phyloP scores from a whole-genome alignment of 2,113 vertebrate genomes.

The Petromus typicus region DNA sequence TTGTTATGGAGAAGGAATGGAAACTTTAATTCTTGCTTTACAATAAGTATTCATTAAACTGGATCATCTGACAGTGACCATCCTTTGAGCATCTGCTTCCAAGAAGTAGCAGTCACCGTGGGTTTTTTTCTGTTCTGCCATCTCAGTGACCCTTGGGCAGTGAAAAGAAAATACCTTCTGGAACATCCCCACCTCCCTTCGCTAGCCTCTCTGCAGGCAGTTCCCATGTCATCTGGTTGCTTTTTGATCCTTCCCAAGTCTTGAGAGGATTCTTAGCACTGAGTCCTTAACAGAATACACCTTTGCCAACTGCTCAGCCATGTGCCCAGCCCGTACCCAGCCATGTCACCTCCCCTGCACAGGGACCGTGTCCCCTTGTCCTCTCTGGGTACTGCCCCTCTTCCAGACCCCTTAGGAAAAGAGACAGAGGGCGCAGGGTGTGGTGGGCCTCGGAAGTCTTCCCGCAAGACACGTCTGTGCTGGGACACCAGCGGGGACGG shows the following conservation, averaged over 20 bases:
- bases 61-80: slow-evolving; percentile 15
- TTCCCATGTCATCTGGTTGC: background rate
- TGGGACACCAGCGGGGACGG: background rate
- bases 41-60: slow-evolving; percentile 56
- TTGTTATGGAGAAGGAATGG: background rate
- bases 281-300: background rate
- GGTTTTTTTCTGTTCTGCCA: background rate
- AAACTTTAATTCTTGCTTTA: slow-evolving; percentile 41
- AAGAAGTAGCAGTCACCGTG: background rate
- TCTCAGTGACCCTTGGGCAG: background rate
- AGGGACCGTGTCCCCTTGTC: background rate
- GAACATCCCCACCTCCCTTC: background rate
- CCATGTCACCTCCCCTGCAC: background rate
- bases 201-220: background rate
- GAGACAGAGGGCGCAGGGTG: background rate
- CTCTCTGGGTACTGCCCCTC: background rate
- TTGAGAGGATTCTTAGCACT: background rate
- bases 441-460: background rate
- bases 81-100: slow-evolving; percentile 18
- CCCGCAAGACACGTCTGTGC: background rate
- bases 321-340: background rate
- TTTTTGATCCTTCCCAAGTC: background rate
- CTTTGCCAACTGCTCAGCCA: background rate
- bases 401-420: background rate
- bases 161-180: background rate